These are phyloP conservation scores for Aegotheles bennettii DNA, from an alignment of 2,113 vertebrate species.

Conservation along the genomic window DNA sequence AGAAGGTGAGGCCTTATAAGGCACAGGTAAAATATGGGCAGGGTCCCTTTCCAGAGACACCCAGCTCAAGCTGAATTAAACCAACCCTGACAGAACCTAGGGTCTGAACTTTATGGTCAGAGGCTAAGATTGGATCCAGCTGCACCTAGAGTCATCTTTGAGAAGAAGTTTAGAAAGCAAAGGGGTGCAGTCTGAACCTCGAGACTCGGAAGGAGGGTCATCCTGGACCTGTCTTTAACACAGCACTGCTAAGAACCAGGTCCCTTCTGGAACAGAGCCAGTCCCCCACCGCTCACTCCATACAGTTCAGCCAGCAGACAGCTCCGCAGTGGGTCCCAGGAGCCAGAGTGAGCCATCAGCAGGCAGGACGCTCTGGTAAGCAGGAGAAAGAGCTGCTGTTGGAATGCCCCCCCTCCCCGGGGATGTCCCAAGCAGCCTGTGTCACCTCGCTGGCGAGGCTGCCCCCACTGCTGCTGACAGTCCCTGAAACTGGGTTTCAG, in stretches of 20 bases:
- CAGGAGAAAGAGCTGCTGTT: background rate
- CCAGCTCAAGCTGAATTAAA: no score
- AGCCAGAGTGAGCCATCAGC: background rate
- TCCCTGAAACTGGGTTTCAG: background rate
- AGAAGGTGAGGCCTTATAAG: no score
- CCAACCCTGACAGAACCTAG: no score
- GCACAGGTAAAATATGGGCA: no score
- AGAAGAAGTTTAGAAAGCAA: no score
- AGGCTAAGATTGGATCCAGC: no score
- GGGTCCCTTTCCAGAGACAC: no score
- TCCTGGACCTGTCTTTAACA: no score
- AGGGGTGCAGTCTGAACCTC: no score
- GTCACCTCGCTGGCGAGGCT: fast-evolving
- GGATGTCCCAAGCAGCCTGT: background rate
- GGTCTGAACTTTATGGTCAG: no score
- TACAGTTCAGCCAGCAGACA: background rate
- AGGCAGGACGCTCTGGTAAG: fast-evolving
- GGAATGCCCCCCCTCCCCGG: fast-evolving
- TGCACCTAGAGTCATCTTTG: no score
- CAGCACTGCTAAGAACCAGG: background rate
- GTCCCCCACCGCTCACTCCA: background rate
- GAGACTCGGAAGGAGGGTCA: no score
- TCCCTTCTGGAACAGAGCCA: fast-evolving
- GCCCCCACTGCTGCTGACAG: fast-evolving
- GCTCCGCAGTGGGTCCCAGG: background rate